A percentile compares a stretch with the other conserved stretches of the same genome.
Evolutionary conservation across 37 sponge, comb jelly and placozoan genomes (phyloP).

Genomic region (Crambe crambe): DNA sequence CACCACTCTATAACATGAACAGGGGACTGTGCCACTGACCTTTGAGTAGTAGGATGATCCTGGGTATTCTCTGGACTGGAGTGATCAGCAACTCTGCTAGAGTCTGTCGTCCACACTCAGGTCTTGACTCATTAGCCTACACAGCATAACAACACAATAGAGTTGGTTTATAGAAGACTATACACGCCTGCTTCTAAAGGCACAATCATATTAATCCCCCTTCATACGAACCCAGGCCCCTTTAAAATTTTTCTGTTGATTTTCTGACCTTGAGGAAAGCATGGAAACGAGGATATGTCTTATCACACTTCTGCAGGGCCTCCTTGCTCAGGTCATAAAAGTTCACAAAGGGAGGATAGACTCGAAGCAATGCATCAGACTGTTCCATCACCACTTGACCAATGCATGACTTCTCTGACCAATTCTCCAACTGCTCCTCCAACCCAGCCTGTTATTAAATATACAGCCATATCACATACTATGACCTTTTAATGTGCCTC

Average conservation of each 20-base stretch:
- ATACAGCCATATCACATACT: too few relatives aligned
- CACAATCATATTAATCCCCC: too few relatives aligned
- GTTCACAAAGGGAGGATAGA: conserved; percentile 91
- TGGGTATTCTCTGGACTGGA: conserved; percentile 88
- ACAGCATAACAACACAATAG: too few relatives aligned
- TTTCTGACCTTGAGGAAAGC: conserved; percentile 84
- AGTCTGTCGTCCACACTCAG: conserved; percentile 86
- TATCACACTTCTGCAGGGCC: conserved; percentile 78
- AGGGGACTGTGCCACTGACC: conserved; percentile 63
- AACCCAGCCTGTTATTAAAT: conserved; percentile 26
- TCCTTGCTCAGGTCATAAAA: conserved; percentile 88
- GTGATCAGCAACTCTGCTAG: conserved; percentile 85
- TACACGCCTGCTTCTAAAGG: too few relatives aligned
- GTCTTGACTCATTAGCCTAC: conserved; percentile 66
- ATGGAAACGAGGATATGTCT: conserved; percentile 83
- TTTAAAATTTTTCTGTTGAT: too few relatives aligned
- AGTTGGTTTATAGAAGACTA: too few relatives aligned
- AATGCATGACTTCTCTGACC: conserved; percentile 54
- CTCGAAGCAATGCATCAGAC: conserved; percentile 72
- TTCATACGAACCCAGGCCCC: too few relatives aligned
- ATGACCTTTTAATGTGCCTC: too few relatives aligned
- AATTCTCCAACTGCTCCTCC: conserved; percentile 44
- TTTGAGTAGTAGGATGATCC: conserved; percentile 87
- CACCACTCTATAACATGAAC: too few relatives aligned
- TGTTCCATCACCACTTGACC: conserved; percentile 59